Conservation (phyloP, 2,797 vertebrate species). For the Gymnocypris eckloni region DNA sequence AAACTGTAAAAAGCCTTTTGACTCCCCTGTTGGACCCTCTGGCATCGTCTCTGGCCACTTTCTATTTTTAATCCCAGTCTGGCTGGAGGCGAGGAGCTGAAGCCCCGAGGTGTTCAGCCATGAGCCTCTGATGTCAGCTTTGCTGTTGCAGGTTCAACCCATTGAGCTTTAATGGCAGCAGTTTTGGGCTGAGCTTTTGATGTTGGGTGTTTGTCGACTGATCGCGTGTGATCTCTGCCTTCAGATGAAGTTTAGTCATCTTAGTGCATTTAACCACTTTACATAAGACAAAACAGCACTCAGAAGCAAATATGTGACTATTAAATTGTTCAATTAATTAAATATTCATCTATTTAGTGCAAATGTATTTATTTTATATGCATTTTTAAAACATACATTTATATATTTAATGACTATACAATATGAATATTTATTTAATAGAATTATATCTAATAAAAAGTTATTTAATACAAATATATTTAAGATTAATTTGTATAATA, state of each 20-base stretch:
- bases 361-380: background rate
- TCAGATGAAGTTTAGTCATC: background rate
- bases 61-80: background rate
- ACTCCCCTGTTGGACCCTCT: slow-evolving; percentile 26
- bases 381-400: too few species aligned
- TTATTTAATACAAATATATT: background rate
- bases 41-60: slow-evolving; percentile 1
- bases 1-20: slow-evolving; percentile 15
- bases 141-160: background rate
- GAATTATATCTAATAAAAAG: too few species aligned
- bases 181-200: background rate
- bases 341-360: background rate
- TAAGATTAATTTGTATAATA: background rate
- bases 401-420: background rate
- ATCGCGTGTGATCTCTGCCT: background rate
- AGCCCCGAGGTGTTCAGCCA: slow-evolving; percentile 17
- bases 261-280: background rate
- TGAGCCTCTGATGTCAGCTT: background rate
- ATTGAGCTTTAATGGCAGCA: background rate
- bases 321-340: background rate
- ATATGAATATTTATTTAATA: background rate
- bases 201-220: background rate
- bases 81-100: slow-evolving; percentile 25
- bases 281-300: background rate
- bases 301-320: background rate